Conservation (phyloP, 1,140 invertebrate genomes). For the Hyphantria cunea region DNA sequence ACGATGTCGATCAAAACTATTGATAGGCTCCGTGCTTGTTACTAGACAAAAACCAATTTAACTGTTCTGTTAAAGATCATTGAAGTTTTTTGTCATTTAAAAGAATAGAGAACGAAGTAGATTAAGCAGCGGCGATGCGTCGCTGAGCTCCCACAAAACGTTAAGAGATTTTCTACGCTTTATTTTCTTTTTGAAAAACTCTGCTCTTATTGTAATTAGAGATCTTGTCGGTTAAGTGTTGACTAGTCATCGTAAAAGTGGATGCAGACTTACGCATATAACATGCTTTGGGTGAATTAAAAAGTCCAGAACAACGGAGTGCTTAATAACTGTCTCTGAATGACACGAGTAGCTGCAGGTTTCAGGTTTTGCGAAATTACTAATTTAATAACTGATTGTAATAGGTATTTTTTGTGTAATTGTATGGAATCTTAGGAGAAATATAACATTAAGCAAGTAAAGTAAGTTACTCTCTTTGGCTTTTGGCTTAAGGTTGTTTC, state of each 20-base stretch:
- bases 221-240: slow-evolving; percentile 61
- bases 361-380: no score
- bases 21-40: slow-evolving; percentile 44
- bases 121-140: slow-evolving; percentile 58
- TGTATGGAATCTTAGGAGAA: no score
- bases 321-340: no score
- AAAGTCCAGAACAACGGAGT: no score
- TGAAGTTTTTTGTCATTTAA: slow-evolving; percentile 59
- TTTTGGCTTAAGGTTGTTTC: no score
- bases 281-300: no score
- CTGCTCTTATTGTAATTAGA: slow-evolving; percentile 66
- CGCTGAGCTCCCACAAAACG: slow-evolving; percentile 65
- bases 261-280: no score
- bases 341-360: no score
- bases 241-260: slow-evolving; percentile 57
- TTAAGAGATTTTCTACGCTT: slow-evolving; percentile 72
- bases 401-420: no score
- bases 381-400: no score
- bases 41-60: slow-evolving; percentile 66
- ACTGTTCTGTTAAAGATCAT: slow-evolving; percentile 65
- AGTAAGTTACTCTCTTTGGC: no score
- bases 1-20: slow-evolving; percentile 40
- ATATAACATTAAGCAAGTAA: no score
- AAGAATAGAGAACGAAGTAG: slow-evolving; percentile 60
- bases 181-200: slow-evolving; percentile 66